Base-by-base conservation (phyloP, 2,888 invertebrate species). In the Operophtera brumata region DNA sequence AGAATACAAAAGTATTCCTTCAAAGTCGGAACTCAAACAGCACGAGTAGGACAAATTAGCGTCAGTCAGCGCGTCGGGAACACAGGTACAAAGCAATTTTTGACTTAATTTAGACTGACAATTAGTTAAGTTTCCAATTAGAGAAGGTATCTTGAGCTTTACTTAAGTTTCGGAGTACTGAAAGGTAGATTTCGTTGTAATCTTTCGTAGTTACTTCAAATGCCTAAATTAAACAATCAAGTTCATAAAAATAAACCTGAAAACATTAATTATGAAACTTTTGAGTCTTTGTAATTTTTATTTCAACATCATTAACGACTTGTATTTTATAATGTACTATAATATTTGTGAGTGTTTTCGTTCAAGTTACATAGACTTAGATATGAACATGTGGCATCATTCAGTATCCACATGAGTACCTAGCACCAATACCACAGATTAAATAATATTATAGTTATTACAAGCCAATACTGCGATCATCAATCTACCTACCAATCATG, bases 121-220 rank as follows among this genome's bases (percentile, higher is more conserved):
- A 74, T 74, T 74, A 66, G 66, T 73, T 69, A 66, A 61, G 65
- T 69, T 61, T 67, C 62, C 61, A 75, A 71, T 75, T 75, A 74
- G 66, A 59, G 51, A 64, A 71, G 69, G 62, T 69, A 67, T 61
- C 69, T 54, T 65, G 43, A 59, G 58, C 57, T 62, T 55, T 59
- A 59, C 57, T 66, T 64, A 43, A 13, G 28, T 30, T 30, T 36
- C 6, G 4, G 25, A 13, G 7, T 7, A 36, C 13, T 5, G 25
- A 34, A 12, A 32, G 32, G 9, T 40, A 34, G 32, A 20, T 47
- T 40, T 47, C 12, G 13, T 36, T 7, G 13, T 14, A 39, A 25
- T 39, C 4, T 20, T 25, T 20, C 8, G 7, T 11, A 11, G 0
- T 3, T 11, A n/a, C n/a, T 35, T 3, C 1, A 30, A 10, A 30